Evolutionary conservation across 2,113 vertebrate species (phyloP), one percentile per base, ranked within the genome.

Genomic region (Struthio camelus): DNA sequence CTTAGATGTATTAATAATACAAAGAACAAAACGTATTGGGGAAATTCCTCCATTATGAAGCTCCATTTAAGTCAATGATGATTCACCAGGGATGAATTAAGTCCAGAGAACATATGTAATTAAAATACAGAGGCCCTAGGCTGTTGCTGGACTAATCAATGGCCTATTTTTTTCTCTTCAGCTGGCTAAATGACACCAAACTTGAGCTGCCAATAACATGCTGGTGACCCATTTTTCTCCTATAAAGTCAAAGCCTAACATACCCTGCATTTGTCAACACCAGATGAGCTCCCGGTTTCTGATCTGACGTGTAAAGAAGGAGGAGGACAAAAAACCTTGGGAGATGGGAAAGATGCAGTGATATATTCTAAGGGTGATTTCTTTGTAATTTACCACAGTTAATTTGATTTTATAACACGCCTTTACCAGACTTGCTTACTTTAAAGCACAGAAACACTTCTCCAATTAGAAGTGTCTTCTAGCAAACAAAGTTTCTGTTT

Each of bases 111-210:
- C 72, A 64, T 3, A 40, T 8, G 51, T 94, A 94, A 98, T 97
- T 96, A 96, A 96, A 96, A 71, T 5, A 34, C 0, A 0, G 50
- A 30, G 23, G 64, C 96, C 93, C 8, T 5, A 8, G 94, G 94
- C 93, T 94, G 90, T 5, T 71, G 72, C 71, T 67, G 76, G 64
- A 27, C 54, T 4, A 96, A 93, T 97, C 90, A 16, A 97, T 97
- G 87, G 58, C 87, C 94, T 56, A 7, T 76, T 97, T 97, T 93
- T 44, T 78, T 83, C 90, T 87, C 76, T 80, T 79, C 81, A 76
- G 79, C 92, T 50, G 13, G 78, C 70, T 32, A 75, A 95, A 89
- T 34, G 89, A 75, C 88, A 94, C 84, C 90, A 62, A 86, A 89
- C 76, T 54, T 3, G 10, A 92, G 85, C 46, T 38, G 30, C 78